phyloP scores from a whole-genome alignment of 2,113 vertebrate species.

The Amphilophus citrinellus region DNA sequence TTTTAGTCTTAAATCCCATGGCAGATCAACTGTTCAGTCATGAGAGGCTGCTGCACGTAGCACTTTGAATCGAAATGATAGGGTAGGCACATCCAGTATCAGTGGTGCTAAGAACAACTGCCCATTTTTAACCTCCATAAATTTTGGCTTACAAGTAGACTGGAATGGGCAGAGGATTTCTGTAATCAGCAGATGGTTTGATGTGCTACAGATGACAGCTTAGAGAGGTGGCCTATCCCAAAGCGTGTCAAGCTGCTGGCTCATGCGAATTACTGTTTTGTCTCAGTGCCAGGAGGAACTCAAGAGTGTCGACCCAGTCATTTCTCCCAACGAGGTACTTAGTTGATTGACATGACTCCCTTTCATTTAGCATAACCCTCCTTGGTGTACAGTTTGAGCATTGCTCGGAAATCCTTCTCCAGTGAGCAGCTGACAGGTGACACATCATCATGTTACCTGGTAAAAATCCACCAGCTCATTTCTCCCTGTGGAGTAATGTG shows the following conservation, averaged over 20 bases:
- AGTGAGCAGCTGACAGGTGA: slow-evolving; percentile 64
- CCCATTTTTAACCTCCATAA: slow-evolving; percentile 25
- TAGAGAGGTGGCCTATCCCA: slow-evolving; percentile 73
- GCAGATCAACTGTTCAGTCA: background rate
- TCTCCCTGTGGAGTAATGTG: slow-evolving; percentile 19
- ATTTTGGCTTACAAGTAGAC: slow-evolving; percentile 45
- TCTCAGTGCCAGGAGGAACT: slow-evolving; percentile 54
- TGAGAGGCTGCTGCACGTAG: background rate
- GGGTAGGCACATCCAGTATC: background rate
- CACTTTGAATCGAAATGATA: background rate
- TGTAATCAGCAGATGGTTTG: slow-evolving; percentile 78
- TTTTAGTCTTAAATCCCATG: background rate
- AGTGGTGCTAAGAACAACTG: slow-evolving; percentile 8
- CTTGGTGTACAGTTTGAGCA: slow-evolving; percentile 46
- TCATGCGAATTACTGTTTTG: slow-evolving; percentile 63
- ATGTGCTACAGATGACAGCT: slow-evolving; percentile 76
- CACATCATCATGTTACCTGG: slow-evolving; percentile 47
- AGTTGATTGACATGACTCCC: slow-evolving; percentile 69
- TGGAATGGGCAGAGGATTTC: slow-evolving; percentile 53
- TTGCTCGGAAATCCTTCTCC: slow-evolving; percentile 44
- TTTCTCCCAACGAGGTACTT: slow-evolving; percentile 26
- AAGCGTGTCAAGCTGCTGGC: slow-evolving; percentile 69
- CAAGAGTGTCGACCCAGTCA: slow-evolving; percentile 55
- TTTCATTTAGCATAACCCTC: slow-evolving; percentile 44
- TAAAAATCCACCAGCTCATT: slow-evolving; percentile 41